A percentile compares a stretch with the other conserved stretches of the same genome.
These are phyloP conservation scores for Diploscapter pachys DNA, from an alignment of 1,140 invertebrate species.

Conservation along the genomic window DNA sequence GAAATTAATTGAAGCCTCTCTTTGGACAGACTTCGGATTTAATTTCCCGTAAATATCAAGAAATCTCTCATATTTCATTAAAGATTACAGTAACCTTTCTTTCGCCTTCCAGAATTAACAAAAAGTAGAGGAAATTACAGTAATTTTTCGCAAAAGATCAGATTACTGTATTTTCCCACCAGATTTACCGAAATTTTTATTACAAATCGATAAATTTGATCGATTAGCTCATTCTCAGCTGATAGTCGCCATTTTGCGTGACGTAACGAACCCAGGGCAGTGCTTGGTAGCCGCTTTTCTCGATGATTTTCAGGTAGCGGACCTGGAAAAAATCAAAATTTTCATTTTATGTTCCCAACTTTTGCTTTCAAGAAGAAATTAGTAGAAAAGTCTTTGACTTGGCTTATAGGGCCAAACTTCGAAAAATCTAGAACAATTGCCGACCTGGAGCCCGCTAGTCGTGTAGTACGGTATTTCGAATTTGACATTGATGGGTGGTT, in stretches of 20 bases:
- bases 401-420: no score
- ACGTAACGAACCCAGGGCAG: slow-evolving; percentile 98
- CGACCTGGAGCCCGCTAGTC: slow-evolving; percentile 93
- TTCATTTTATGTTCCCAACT: no score
- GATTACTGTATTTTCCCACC: no score
- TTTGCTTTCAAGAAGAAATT: no score
- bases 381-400: neutral
- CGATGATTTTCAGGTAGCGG: slow-evolving; percentile 96
- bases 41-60: no score
- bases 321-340: slow-evolving; percentile 62
- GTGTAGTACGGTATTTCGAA: slow-evolving; percentile 99
- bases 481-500: slow-evolving; percentile 95
- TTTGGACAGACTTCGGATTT: no score
- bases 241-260: slow-evolving; percentile 98
- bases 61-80: no score
- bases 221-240: slow-evolving; percentile 77
- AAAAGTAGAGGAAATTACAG: no score
- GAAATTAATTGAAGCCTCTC: no score
- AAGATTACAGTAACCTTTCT: no score
- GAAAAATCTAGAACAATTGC: slow-evolving; percentile 16
- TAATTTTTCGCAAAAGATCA: no score
- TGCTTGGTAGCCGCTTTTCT: slow-evolving; percentile 98
- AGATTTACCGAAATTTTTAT: neutral
- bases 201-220: neutral
- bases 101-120: no score